Evolutionary conservation across 2,113 vertebrate genomes (phyloP).

Genomic region (Sialia sialis): DNA sequence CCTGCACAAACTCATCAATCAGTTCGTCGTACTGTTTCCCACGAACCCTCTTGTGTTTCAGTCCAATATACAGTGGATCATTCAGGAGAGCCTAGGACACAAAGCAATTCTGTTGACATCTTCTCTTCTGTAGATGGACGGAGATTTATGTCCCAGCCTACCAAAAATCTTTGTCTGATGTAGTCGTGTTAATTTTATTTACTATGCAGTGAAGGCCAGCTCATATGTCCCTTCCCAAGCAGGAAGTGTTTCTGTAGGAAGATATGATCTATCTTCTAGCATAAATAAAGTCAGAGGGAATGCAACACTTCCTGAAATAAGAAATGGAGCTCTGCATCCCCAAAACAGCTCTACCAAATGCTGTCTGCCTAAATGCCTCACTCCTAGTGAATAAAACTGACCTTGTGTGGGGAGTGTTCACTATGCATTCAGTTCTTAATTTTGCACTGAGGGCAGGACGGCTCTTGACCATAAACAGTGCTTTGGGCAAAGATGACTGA

Average conservation of each 20-base stretch:
- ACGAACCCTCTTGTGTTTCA: conserved; percentile 90
- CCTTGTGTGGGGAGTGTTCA: neutral
- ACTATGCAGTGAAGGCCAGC: neutral
- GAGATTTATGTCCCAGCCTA: neutral
- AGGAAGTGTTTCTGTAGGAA: neutral
- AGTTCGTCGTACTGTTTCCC: conserved; percentile 93
- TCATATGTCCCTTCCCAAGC: neutral
- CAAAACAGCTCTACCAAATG: neutral
- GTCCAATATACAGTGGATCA: conserved; percentile 95
- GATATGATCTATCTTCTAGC: neutral
- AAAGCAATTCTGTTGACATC: conserved; percentile 37
- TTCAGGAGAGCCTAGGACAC: conserved; percentile 83
- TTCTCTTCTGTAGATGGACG: neutral
- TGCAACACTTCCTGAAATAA: neutral
- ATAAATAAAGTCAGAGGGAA: neutral
- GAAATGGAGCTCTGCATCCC: neutral
- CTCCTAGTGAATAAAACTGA: neutral
- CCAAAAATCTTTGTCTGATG: neutral
- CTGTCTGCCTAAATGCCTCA: neutral
- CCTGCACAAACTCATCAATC: conserved; percentile 97
- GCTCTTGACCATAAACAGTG: neutral
- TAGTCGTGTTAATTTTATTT: neutral
- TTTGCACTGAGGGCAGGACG: neutral
- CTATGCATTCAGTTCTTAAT: neutral
- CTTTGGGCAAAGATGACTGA: neutral